Evolutionary conservation across 2,888 invertebrate species (phyloP).

Genomic region (Eristalinus aeneus): DNA sequence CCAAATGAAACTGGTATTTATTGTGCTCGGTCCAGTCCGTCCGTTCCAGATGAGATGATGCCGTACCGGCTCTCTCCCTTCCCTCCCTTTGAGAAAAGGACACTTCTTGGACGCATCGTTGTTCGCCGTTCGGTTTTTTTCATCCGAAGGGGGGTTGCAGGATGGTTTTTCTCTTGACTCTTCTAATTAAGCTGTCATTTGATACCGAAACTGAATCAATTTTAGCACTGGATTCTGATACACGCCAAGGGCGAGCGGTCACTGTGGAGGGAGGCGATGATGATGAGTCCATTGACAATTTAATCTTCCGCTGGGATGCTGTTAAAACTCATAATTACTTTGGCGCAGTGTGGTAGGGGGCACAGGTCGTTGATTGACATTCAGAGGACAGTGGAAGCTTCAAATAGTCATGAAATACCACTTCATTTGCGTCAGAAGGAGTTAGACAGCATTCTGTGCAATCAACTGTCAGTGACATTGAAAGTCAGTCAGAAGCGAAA

Average conservation of each 20-base stretch:
- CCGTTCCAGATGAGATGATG: constrained; percentile 22
- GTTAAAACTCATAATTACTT: background rate
- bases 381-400: background rate
- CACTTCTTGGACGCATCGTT: background rate
- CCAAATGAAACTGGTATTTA: constrained; percentile 20
- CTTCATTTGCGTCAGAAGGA: background rate
- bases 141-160: background rate
- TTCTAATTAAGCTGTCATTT: constrained; percentile 23
- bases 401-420: background rate
- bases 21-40: constrained; percentile 7
- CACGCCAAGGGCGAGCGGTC: background rate
- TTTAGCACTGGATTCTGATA: constrained; percentile 2
- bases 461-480: background rate
- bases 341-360: background rate
- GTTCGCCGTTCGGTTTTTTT: background rate
- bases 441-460: background rate
- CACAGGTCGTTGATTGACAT: background rate
- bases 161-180: constrained; percentile 25
- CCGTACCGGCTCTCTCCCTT: background rate
- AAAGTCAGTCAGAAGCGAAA: background rate
- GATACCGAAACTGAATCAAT: constrained; percentile 17
- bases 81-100: background rate
- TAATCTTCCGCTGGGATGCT: background rate
- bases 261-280: background rate
- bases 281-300: background rate